phyloP scores from a whole-genome alignment of 2,797 vertebrate species.

The Meda fulgida region DNA sequence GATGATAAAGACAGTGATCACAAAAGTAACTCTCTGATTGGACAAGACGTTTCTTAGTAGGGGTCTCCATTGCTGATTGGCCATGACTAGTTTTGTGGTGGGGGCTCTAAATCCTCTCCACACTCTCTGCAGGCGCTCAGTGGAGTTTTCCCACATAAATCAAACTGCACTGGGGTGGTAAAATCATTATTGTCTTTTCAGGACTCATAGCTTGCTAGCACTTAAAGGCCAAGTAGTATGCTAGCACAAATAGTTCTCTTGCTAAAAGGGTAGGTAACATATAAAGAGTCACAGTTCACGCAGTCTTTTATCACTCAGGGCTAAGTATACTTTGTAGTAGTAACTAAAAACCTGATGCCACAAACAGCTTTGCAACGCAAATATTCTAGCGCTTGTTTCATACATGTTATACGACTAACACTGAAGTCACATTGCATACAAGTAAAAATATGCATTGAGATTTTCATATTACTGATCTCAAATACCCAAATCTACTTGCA shows the following conservation, averaged over 20 bases:
- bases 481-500: not conserved
- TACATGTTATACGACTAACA: not conserved
- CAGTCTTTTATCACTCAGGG: not conserved
- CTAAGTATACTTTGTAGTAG: constrained; percentile 17
- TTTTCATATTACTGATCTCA: not conserved
- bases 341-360: constrained; percentile 20
- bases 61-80: constrained; percentile 76
- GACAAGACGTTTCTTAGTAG: constrained; percentile 68
- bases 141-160: constrained; percentile 84
- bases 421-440: not conserved
- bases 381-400: constrained; percentile 4
- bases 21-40: constrained; percentile 69
- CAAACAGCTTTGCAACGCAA: not conserved
- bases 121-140: constrained; percentile 77
- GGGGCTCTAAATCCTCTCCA: constrained; percentile 79
- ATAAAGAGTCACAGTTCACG: constrained; percentile 19
- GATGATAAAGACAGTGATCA: constrained; percentile 54
- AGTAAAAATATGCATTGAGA: not conserved
- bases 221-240: constrained; percentile 67
- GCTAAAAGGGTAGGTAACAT: constrained; percentile 9
- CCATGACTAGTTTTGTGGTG: constrained; percentile 73
- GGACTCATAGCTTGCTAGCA: constrained; percentile 75
- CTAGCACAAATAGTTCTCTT: constrained; percentile 61
- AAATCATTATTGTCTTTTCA: constrained; percentile 80
- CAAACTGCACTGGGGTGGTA: constrained; percentile 80